phyloP scores from a whole-genome alignment of 92 coral and sea anemone species.

The Epizoanthus fatuus region DNA sequence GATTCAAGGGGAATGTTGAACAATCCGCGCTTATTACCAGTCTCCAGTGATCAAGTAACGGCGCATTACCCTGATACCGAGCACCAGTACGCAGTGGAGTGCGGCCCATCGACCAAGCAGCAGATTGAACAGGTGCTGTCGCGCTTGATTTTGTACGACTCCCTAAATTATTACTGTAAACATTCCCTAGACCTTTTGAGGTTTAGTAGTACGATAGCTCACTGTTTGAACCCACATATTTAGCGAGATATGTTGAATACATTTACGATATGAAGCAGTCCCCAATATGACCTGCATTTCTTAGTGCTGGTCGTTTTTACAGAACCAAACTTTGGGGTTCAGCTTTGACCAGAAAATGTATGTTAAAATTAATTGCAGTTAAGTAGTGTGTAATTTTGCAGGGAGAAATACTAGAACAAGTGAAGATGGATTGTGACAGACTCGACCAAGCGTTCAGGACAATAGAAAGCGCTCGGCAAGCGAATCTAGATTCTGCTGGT shows the following conservation, averaged over 20 bases:
- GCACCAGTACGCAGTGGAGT: constrained; percentile 8
- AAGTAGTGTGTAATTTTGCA: neutral
- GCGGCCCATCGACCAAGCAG: constrained; percentile 35
- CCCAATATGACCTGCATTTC: no score
- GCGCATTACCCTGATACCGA: constrained; percentile 30
- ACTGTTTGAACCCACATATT: neutral
- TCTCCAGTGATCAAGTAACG: constrained; percentile 8
- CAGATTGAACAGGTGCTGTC: constrained; percentile 24
- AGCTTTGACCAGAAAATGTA: neutral
- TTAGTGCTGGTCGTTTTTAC: no score
- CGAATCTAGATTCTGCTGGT: neutral
- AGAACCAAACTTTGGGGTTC: no score
- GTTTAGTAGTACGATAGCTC: neutral
- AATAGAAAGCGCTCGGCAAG: constrained; percentile 4
- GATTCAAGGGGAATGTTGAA: constrained; percentile 22
- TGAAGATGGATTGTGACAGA: constrained; percentile 31
- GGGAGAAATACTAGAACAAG: constrained; percentile 22
- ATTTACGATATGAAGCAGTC: no score
- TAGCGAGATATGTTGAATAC: no score
- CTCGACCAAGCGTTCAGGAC: constrained; percentile 26
- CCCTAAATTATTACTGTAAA: neutral
- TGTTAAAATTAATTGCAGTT: neutral
- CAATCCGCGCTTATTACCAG: neutral
- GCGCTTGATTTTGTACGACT: neutral
- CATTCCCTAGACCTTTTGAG: neutral